Base-by-base conservation (phyloP, 2,888 invertebrate genomes). In the Zygogramma bicolorata region DNA sequence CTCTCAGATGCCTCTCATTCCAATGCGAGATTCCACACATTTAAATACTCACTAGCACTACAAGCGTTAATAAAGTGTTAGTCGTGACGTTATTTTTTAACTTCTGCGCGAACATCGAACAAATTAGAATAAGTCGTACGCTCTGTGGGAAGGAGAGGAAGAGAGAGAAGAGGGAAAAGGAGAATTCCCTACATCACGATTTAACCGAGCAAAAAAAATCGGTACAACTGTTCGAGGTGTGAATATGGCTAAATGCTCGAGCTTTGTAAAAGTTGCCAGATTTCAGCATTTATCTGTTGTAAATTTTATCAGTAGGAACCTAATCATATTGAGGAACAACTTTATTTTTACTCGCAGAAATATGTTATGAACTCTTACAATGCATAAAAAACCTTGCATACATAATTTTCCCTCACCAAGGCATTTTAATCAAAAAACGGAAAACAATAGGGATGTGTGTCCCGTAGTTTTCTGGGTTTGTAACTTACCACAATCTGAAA, bases 91-190 rank as follows among this genome's bases (percentile, higher is more conserved):
- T 58, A 66, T 38, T 71, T 70, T 69, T 73, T 60, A 46, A 65
- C 59, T 65, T 65, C 53, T 57, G 68, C 46, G 66, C 73, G 70
- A 72, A 75, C 71, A 74, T 71, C 42, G 58, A 68, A 75, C 75
- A 75, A 75, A 75, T 75, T 75, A 75, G 75, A 75, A 75, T 75
- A 75, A 73, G 71, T 70, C 71, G 73, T 70, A 65, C 69, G 71
- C 65, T 65, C 66, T 70, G 75, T 73, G 62, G 66, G 72, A 75
- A 65, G 65, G 59, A 72, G 70, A 68, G 25, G 68, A 68, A 67
- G 57, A 70, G 61, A 58, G 63, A 34, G 49, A 46, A 31, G 27
- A 71, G 63, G 63, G 59, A 71, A 20, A 66, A 66, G 31, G 10
- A 62, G 63, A 59, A 58, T 71, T 68, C 34, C 62, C 38, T 63